phyloP scores from a whole-genome alignment of 2,888 invertebrate genomes.

The Synanthedon tipuliformis region DNA sequence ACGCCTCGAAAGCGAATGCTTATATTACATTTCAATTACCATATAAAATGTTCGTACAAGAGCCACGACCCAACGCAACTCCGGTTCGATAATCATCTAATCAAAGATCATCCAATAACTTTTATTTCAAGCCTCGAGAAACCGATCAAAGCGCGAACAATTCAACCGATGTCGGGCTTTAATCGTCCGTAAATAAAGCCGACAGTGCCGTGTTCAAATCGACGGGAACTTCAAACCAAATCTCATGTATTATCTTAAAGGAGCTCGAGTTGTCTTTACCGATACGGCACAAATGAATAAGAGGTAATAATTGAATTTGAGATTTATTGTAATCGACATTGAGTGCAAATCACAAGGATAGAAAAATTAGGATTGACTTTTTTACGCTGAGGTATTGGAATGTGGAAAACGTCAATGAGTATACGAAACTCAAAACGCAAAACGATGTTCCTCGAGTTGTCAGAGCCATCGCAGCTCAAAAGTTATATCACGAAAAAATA shows the following conservation, averaged over 20 bases:
- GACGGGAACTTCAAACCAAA: slow-evolving; percentile 40
- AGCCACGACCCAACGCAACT: slow-evolving; percentile 47
- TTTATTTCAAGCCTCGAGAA: slow-evolving; percentile 41
- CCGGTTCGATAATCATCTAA: slow-evolving; percentile 66
- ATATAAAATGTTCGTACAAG: slow-evolving; percentile 61
- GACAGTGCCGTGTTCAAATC: slow-evolving; percentile 24
- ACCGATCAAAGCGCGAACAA: slow-evolving; percentile 22
- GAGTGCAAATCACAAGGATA: slow-evolving; percentile 19
- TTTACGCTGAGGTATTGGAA: slow-evolving; percentile 4
- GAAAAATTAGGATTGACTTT: background rate
- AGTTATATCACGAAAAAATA: slow-evolving; percentile 39
- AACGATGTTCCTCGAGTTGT: slow-evolving; percentile 36
- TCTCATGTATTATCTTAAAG: slow-evolving; percentile 51
- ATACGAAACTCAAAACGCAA: slow-evolving; percentile 49
- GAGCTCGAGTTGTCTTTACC: slow-evolving; percentile 29
- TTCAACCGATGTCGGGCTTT: slow-evolving; percentile 25
- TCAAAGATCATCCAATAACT: slow-evolving; percentile 65
- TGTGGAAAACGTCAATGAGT: slow-evolving; percentile 42
- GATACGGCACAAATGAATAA: slow-evolving; percentile 29
- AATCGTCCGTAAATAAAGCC: slow-evolving; percentile 25
- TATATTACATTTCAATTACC: slow-evolving; percentile 67
- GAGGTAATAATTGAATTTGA: slow-evolving; percentile 23
- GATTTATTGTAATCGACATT: slow-evolving; percentile 21
- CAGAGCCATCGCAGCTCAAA: slow-evolving; percentile 31
- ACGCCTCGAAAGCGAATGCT: slow-evolving; percentile 45